Evolutionary conservation across 2,113 vertebrate species (phyloP).

Genomic region (Nesospiza acunhae): DNA sequence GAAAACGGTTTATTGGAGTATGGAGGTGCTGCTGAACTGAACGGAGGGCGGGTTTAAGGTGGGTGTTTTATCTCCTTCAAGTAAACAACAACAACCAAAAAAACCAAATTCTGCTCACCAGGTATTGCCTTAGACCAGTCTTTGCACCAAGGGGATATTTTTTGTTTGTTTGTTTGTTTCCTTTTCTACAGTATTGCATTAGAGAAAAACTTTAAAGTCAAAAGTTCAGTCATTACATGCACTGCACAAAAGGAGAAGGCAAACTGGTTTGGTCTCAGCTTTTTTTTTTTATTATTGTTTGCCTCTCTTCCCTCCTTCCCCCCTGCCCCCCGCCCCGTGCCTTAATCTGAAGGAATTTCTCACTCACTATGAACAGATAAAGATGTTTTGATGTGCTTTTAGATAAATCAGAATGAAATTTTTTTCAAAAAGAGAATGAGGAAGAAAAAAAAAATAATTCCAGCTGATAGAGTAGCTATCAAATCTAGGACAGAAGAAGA

Average conservation of each 20-base stretch:
- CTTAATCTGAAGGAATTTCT: conserved; percentile 40
- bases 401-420: background rate
- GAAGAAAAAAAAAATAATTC: background rate
- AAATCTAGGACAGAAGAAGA: conserved; percentile 36
- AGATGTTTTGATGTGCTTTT: background rate
- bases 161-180: conserved; percentile 2
- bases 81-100: conserved; percentile 59
- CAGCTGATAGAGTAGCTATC: conserved; percentile 12
- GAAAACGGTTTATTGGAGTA: conserved; percentile 96
- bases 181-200: background rate
- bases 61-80: conserved; percentile 70
- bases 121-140: background rate
- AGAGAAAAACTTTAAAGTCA: background rate
- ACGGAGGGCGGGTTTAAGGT: conserved; percentile 73
- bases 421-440: background rate
- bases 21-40: conserved; percentile 78
- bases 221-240: conserved; percentile 42
- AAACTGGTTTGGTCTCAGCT: background rate
- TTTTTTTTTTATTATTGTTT: background rate
- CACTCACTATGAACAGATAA: background rate
- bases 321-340: background rate
- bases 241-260: background rate
- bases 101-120: background rate
- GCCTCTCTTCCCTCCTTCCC: background rate
- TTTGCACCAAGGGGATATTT: background rate